phyloP scores from a whole-genome alignment of 2,797 vertebrate species.

The Brachyalestes nurse region DNA sequence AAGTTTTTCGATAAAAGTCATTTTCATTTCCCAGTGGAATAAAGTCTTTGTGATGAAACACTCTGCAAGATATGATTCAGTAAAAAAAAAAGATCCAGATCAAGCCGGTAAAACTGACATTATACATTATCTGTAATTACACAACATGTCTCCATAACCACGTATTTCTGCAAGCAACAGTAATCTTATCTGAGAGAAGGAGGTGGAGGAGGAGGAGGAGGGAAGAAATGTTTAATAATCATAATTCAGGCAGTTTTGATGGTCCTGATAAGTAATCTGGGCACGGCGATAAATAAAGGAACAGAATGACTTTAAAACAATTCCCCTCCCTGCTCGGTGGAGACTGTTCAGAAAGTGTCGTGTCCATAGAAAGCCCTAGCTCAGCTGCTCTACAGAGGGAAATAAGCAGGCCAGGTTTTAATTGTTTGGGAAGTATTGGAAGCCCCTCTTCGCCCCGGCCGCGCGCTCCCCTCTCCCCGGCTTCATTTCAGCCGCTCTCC shows the following conservation, averaged over 20 bases:
- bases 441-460: constrained; percentile 62
- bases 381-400: constrained; percentile 81
- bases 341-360: constrained; percentile 77
- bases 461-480: constrained; percentile 80
- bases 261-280: constrained; percentile 81
- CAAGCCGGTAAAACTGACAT: constrained; percentile 44
- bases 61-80: constrained; percentile 14
- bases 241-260: constrained; percentile 78
- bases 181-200: constrained; percentile 60
- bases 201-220: constrained; percentile 65
- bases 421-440: constrained; percentile 85
- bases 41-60: constrained; percentile 46
- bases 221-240: constrained; percentile 73
- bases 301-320: constrained; percentile 76
- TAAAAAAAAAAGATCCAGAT: constrained; percentile 27
- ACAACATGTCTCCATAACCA: constrained; percentile 55
- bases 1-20: constrained; percentile 38
- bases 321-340: constrained; percentile 73
- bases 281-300: constrained; percentile 79
- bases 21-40: constrained; percentile 34
- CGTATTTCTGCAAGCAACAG: constrained; percentile 68
- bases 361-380: constrained; percentile 78
- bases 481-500: constrained; percentile 89
- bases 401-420: constrained; percentile 80
- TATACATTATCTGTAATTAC: constrained; percentile 45